A percentile compares a stretch with the other conserved stretches of the same genome.
phyloP scores from a whole-genome alignment of 2,888 invertebrate genomes.

The Aphidius colemani region DNA sequence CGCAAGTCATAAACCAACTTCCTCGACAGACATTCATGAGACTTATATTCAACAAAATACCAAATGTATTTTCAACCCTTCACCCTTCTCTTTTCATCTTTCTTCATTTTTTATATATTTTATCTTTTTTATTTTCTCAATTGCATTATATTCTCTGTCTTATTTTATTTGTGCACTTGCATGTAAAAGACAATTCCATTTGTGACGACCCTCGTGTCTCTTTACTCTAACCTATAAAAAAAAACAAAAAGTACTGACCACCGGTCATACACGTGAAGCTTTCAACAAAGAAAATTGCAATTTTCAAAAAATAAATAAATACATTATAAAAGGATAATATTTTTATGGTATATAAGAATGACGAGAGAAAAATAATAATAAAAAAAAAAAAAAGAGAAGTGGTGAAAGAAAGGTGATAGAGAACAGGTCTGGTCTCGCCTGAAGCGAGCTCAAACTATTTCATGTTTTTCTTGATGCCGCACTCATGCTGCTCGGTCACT shows the following conservation, averaged over 20 bases:
- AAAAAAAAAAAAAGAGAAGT: conserved; percentile 24
- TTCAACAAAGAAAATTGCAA: conserved; percentile 22
- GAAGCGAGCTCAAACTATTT: conserved; percentile 55
- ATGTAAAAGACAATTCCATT: background rate
- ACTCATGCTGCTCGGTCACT: conserved; percentile 44
- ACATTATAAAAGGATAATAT: background rate
- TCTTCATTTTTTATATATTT: conserved; percentile 10
- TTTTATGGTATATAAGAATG: background rate
- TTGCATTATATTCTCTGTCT: conserved; percentile 2
- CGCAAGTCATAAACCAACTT: conserved; percentile 52
- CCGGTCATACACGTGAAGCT: background rate
- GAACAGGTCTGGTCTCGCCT: conserved; percentile 58
- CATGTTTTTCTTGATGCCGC: conserved; percentile 50
- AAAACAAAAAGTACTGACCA: background rate
- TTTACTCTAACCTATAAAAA: conserved; percentile 24
- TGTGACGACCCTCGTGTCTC: conserved; percentile 2
- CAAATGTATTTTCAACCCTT: background rate
- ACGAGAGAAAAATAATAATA: background rate
- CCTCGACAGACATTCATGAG: conserved; percentile 31
- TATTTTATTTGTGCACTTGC: background rate
- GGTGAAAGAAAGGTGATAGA: conserved; percentile 56
- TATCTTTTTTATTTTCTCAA: conserved; percentile 9
- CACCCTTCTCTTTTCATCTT: conserved; percentile 3
- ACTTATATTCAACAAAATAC: conserved; percentile 20
- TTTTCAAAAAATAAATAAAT: conserved; percentile 10